Base-by-base conservation (phyloP, 1,140 invertebrate genomes). In the Heliothis subflexa region DNA sequence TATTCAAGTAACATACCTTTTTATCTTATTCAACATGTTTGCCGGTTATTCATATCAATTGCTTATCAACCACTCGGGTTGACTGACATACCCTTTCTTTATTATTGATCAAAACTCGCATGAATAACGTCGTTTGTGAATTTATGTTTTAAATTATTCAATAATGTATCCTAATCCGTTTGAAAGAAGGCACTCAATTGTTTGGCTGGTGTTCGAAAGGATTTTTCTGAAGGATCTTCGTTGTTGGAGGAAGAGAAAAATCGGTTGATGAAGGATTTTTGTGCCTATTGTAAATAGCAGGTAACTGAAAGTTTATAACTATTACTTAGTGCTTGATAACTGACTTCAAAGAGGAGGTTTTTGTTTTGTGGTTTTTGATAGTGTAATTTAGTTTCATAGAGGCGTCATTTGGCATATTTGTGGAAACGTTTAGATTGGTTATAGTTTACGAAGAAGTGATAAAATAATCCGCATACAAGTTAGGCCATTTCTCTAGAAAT, bases 151-250 rank as follows among this genome's bases (percentile, higher is more conserved):
- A n/a, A 75, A 64, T 64, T 40, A 28, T 62, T 45, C 33, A 28
- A 75, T 18, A 11, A 75, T 75, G 73, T 75, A 75, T 62, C 73
- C 73, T 28, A 75, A 75, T 33, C 73, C 73, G 13, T 75, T 75
- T 54, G 73, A 75, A 18, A 75, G 73, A 52, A 49, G 73, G 13
- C 73, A 75, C 21, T 75, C 73, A 10, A 75, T 75, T 13, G 73
- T 75, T 75, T 75, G 73, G 73, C 73, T 64, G 33, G 64, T 75
- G 73, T 75, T 75, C 10, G 73, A 75, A 52, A 75, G 14, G 57
- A 49, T 75, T 7, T 75, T 75, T 21, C 52, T 75, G 9, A 75
- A 75, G 14, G 73, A 75, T 64, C 59, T 75, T 2, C 59, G 73
- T 2, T 59, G 47, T 5, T 50, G 47, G 25, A 62, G 59, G 10